Conservation (phyloP, 2,113 vertebrate genomes). For the Fregata magnificens region DNA sequence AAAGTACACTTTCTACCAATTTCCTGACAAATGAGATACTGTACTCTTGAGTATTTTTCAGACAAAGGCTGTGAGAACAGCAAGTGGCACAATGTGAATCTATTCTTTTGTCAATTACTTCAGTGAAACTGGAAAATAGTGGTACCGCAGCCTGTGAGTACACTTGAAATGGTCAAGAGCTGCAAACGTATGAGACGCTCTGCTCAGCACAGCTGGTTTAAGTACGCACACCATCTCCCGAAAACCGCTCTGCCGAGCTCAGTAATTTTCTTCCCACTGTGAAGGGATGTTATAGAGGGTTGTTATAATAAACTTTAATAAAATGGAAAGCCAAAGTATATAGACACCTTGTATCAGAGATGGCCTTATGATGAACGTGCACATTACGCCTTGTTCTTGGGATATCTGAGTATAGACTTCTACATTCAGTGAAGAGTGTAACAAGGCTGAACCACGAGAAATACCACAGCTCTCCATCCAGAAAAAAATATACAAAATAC, state of each 20-base stretch:
- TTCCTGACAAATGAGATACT: conserved; percentile 23
- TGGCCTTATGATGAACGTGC: not conserved
- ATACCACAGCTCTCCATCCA: not conserved
- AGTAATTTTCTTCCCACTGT: not conserved
- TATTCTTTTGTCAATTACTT: conserved; percentile 28
- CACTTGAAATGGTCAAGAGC: conserved; percentile 13
- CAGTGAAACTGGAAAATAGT: conserved; percentile 11
- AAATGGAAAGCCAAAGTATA: not conserved
- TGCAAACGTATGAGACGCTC: not conserved
- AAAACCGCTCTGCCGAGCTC: not conserved
- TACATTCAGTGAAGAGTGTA: not conserved
- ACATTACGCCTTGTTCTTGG: not conserved
- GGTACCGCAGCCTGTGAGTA: not conserved
- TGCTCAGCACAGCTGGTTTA: not conserved
- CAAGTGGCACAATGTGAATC: not conserved
- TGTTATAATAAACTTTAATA: conserved; percentile 3
- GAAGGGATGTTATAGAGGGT: not conserved
- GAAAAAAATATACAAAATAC: not conserved
- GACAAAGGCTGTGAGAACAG: conserved; percentile 15
- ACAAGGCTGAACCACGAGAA: not conserved
- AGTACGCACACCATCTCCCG: not conserved
- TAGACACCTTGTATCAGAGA: not conserved
- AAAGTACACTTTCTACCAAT: not conserved
- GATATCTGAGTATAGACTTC: not conserved
- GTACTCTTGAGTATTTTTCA: not conserved